phyloP scores from a whole-genome alignment of 2,113 vertebrate species.

The Hypanus sabinus region DNA sequence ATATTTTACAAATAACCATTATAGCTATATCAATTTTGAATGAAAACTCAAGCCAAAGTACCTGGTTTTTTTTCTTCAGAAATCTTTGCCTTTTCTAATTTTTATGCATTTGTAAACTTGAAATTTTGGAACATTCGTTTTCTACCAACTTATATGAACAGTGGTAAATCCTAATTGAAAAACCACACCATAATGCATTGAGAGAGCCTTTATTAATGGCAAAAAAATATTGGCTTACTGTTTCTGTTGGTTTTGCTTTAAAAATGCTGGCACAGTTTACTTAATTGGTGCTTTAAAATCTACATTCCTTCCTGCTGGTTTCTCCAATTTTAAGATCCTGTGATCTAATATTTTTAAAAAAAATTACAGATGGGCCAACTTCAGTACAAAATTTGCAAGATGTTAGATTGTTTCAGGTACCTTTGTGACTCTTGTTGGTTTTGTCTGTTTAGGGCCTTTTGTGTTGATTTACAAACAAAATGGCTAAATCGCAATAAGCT shows the following conservation, averaged over 20 bases:
- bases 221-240: background rate
- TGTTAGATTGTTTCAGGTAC: background rate
- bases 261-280: too few species aligned
- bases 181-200: background rate
- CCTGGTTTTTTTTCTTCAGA: background rate
- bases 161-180: background rate
- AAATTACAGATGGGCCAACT: too few species aligned
- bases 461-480: background rate
- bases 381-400: too few species aligned
- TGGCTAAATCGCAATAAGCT: too few species aligned
- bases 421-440: background rate
- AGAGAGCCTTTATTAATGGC: background rate
- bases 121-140: background rate
- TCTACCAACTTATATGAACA: background rate
- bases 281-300: too few species aligned
- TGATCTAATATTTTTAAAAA: too few species aligned
- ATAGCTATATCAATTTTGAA: background rate
- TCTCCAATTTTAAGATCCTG: too few species aligned
- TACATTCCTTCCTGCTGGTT: too few species aligned
- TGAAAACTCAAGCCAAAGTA: background rate
- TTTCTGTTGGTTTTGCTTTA: too few species aligned
- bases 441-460: background rate
- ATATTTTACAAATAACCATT: background rate
- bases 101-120: background rate
- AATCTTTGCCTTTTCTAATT: background rate